Evolutionary conservation across 92 coral and sea anemone genomes (phyloP).

Genomic region (Porites evermanni): DNA sequence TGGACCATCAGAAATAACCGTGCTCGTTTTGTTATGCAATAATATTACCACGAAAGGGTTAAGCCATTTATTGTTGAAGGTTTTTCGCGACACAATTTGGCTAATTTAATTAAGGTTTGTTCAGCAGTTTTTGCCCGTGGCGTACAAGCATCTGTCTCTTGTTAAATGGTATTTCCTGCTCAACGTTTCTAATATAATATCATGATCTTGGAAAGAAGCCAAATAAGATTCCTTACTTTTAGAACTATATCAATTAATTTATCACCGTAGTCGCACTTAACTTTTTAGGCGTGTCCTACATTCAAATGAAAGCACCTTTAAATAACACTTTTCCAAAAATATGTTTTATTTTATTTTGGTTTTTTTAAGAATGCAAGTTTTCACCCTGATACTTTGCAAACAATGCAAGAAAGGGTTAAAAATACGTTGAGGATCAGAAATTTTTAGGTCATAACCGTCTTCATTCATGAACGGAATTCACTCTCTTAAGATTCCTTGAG

Average conservation of each 20-base stretch:
- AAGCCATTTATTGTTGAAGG: background rate
- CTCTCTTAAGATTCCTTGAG: background rate
- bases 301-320: background rate
- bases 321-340: background rate
- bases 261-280: background rate
- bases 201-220: constrained; percentile 26
- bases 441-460: no score
- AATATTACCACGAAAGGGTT: background rate
- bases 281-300: background rate
- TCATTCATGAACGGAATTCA: background rate
- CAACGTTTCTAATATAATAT: no score
- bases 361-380: background rate
- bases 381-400: background rate
- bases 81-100: background rate
- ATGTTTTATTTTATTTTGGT: background rate
- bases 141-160: background rate
- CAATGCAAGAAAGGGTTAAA: no score
- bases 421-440: no score
- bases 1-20: background rate
- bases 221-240: background rate
- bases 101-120: constrained; percentile 27
- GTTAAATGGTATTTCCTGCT: constrained; percentile 25
- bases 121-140: background rate
- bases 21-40: background rate
- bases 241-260: no score